Conservation (phyloP, 2,797 vertebrate genomes). For the Myiothlypis coronata region DNA sequence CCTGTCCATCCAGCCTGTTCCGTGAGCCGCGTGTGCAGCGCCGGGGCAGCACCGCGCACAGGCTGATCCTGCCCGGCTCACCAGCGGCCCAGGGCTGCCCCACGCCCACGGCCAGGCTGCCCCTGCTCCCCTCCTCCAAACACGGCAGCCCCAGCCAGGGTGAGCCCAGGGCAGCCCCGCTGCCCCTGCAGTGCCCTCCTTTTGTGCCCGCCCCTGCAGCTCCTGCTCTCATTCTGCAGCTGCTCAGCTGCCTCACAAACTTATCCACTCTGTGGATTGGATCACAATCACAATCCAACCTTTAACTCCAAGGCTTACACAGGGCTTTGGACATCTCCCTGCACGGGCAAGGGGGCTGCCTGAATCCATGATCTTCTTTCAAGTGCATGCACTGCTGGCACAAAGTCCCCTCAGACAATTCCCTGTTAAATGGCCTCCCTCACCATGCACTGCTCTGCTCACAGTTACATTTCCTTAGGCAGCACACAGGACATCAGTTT, state of each 20-base stretch:
- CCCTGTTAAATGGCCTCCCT: not conserved
- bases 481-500: not conserved
- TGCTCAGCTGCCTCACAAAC: not conserved
- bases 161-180: fast-evolving
- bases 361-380: not conserved
- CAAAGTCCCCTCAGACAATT: not conserved
- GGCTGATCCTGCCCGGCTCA: not conserved
- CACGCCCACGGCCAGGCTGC: not conserved
- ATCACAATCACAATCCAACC: no score
- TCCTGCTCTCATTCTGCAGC: not conserved
- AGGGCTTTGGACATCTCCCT: not conserved
- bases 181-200: not conserved
- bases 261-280: fast-evolving
- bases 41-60: not conserved
- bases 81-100: not conserved
- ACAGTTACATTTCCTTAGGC: not conserved
- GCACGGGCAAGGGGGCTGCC: not conserved
- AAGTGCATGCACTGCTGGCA: not conserved
- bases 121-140: not conserved
- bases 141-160: fast-evolving
- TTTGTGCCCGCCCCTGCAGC: not conserved
- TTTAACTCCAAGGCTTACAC: not conserved
- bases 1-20: not conserved
- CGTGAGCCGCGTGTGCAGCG: fast-evolving
- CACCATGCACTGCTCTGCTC: not conserved